These are phyloP conservation scores for Odontomachus brunneus DNA, from an alignment of 1,140 invertebrate species.

Conservation along the genomic window DNA sequence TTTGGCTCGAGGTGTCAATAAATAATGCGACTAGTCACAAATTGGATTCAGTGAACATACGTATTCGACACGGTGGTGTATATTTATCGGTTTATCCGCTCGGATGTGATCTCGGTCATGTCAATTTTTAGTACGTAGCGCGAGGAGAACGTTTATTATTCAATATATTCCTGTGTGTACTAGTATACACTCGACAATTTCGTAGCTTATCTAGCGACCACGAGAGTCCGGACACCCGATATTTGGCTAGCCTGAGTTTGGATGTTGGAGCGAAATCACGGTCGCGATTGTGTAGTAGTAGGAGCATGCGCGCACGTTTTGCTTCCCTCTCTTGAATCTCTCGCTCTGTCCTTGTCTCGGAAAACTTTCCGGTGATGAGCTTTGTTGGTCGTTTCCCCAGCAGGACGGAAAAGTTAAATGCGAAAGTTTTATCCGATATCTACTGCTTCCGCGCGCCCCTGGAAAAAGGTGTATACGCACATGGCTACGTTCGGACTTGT, in stretches of 20 bases:
- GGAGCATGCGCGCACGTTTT: conserved; percentile 53
- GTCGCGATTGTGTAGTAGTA: conserved; percentile 16
- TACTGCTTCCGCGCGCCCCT: conserved; percentile 70
- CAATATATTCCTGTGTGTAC: background rate
- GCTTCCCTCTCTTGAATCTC: conserved; percentile 54
- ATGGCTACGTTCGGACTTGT: conserved; percentile 52
- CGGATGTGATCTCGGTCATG: background rate
- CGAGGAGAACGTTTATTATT: background rate
- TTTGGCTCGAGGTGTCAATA: background rate
- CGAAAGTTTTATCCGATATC: conserved; percentile 84
- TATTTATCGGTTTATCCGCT: background rate
- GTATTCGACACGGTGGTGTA: background rate
- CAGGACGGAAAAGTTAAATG: conserved; percentile 84
- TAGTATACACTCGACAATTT: conserved; percentile 37
- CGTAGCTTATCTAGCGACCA: conserved; percentile 28
- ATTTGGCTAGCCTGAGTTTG: conserved; percentile 37
- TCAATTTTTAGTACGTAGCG: background rate
- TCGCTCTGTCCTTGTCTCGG: conserved; percentile 80
- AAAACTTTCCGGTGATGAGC: conserved; percentile 84
- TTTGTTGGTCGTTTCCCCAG: conserved; percentile 84
- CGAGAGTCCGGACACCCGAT: conserved; percentile 16
- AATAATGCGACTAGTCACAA: background rate
- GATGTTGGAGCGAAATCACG: conserved; percentile 28
- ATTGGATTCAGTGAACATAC: background rate
- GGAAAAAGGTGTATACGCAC: conserved; percentile 74